A percentile compares a stretch with the other conserved stretches of the same genome.
phyloP scores from a whole-genome alignment of 1,140 invertebrate species.

The Halesus radiatus region DNA sequence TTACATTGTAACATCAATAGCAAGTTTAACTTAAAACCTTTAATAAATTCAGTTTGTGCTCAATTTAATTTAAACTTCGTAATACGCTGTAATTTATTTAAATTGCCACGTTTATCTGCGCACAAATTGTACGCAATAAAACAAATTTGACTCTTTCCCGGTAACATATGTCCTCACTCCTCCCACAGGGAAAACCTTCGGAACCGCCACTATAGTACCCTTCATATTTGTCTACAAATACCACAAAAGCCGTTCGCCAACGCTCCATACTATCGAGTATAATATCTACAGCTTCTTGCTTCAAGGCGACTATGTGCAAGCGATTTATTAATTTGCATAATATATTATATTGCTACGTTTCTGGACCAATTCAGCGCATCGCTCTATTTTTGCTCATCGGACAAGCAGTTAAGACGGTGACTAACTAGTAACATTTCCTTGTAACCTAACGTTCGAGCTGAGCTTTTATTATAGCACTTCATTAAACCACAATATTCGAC shows the following conservation, averaged over 20 bases:
- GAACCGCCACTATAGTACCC: background rate
- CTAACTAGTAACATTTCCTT: too few species aligned
- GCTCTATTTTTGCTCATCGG: too few species aligned
- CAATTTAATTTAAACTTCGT: constrained; percentile 42
- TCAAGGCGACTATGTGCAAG: too few species aligned
- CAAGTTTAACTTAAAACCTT: constrained; percentile 17
- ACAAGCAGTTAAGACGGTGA: too few species aligned
- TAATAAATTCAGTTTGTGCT: constrained; percentile 23
- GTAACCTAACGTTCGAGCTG: too few species aligned
- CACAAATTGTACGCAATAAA: constrained; percentile 39
- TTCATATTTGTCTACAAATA: constrained; percentile 1
- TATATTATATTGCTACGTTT: too few species aligned
- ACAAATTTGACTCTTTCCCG: constrained; percentile 19
- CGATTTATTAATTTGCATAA: too few species aligned
- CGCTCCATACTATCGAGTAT: too few species aligned
- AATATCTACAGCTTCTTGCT: too few species aligned
- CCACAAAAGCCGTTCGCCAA: background rate
- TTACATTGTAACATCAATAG: constrained; percentile 20
- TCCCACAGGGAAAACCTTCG: background rate
- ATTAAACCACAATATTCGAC: too few species aligned
- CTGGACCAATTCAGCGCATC: too few species aligned
- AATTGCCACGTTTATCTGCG: constrained; percentile 38
- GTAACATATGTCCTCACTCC: constrained; percentile 5
- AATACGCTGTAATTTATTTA: constrained; percentile 36
- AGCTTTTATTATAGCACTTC: too few species aligned